These are phyloP conservation scores for Poecilia wingei DNA, from an alignment of 2,797 vertebrate genomes.

Conservation along the genomic window DNA sequence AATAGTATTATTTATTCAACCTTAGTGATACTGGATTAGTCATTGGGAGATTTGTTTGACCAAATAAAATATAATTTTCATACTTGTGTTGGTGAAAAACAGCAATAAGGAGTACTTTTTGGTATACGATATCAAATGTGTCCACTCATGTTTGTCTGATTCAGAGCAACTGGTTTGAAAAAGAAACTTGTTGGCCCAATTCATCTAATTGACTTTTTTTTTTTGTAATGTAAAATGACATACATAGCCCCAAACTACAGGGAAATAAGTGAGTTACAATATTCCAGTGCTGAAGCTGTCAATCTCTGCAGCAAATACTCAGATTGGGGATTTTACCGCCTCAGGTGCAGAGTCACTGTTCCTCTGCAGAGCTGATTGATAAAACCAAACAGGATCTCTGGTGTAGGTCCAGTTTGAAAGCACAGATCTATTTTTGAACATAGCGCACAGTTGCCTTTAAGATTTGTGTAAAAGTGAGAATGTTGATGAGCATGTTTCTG, in stretches of 20 bases:
- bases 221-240: conserved; percentile 41
- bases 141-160: conserved; percentile 9
- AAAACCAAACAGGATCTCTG: conserved; percentile 13
- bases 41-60: conserved; percentile 33
- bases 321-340: conserved; percentile 14
- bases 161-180: conserved; percentile 55
- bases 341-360: conserved; percentile 30
- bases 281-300: conserved; percentile 43
- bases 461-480: conserved; percentile 24
- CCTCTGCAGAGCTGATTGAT: conserved; percentile 34
- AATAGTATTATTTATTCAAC: conserved; percentile 26
- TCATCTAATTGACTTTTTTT: conserved; percentile 33
- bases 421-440: background rate
- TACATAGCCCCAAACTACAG: conserved; percentile 35
- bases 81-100: background rate
- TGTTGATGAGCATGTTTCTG: conserved; percentile 67
- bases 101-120: conserved; percentile 15
- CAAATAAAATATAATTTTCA: conserved; percentile 18
- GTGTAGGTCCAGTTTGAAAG: conserved; percentile 15
- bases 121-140: conserved; percentile 4
- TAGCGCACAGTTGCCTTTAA: background rate
- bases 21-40: conserved; percentile 32
- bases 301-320: conserved; percentile 37
- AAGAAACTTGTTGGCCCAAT: conserved; percentile 51
- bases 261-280: conserved; percentile 49